These are phyloP conservation scores for Arctocebus calabarensis DNA, from an alignment of 2,797 vertebrate species.

Conservation along the genomic window DNA sequence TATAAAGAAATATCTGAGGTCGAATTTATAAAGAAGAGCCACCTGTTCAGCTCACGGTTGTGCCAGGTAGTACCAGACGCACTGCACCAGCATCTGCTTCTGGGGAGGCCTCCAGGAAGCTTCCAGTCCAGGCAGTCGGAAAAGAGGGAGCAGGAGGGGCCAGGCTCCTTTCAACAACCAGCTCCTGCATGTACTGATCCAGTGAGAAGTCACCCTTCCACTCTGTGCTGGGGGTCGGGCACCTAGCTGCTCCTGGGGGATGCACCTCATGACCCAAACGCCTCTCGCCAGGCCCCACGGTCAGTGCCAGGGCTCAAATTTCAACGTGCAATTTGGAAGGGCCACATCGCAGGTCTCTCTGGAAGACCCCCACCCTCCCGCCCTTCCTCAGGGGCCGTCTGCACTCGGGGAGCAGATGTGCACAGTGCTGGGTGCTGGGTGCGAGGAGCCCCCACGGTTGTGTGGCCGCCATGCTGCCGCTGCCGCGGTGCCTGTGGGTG, in stretches of 20 bases:
- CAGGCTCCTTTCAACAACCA: neutral
- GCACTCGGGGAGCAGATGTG: accelerated
- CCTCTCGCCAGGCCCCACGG: neutral
- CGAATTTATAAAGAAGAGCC: neutral
- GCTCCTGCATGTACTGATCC: neutral
- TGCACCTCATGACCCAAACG: neutral
- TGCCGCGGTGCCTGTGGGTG: neutral
- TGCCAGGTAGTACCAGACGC: neutral
- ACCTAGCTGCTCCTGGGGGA: neutral
- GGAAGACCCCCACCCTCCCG: accelerated
- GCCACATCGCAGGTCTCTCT: neutral
- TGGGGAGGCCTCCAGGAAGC: neutral
- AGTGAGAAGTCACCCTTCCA: neutral
- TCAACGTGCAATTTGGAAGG: neutral
- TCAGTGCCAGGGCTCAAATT: neutral
- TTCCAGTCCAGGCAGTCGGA: neutral
- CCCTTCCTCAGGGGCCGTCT: too few relatives aligned
- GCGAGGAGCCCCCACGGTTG: neutral
- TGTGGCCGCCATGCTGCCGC: neutral
- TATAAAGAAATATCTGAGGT: neutral
- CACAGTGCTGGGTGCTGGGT: neutral
- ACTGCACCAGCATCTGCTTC: neutral
- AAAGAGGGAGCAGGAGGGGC: too few relatives aligned
- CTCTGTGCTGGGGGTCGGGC: too few relatives aligned
- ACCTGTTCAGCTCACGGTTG: neutral